Evolutionary conservation across 2,888 invertebrate genomes (phyloP).

Genomic region (Lamellibrachia satsuma): DNA sequence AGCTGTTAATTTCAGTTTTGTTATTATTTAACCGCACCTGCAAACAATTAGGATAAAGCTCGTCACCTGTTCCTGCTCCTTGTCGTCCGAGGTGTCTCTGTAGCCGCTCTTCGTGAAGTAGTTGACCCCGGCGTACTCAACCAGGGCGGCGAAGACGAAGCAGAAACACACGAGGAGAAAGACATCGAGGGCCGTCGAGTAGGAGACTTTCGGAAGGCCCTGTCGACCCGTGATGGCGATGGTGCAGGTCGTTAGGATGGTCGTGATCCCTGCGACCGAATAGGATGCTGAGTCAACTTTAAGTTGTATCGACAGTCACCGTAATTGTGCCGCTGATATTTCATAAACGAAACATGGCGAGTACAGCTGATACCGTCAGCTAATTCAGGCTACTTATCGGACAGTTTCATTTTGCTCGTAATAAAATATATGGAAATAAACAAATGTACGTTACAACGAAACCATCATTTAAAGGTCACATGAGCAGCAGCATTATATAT

Average conservation of each 20-base stretch:
- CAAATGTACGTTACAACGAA: too few species aligned
- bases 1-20: too few species aligned
- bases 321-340: too few species aligned
- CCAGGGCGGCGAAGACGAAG: constrained; percentile 50
- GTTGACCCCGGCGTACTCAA: constrained; percentile 49
- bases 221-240: constrained; percentile 44
- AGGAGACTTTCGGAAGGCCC: constrained; percentile 75
- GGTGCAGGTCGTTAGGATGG: constrained; percentile 46
- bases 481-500: too few species aligned
- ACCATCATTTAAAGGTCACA: too few species aligned
- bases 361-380: too few species aligned
- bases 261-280: constrained; percentile 70
- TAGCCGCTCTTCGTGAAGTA: constrained; percentile 46
- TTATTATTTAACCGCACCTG: too few species aligned
- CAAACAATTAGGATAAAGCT: neutral
- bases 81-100: neutral
- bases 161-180: constrained; percentile 48
- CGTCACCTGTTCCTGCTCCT: neutral
- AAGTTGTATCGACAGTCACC: too few species aligned
- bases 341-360: too few species aligned
- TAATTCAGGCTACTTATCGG: too few species aligned
- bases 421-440: too few species aligned
- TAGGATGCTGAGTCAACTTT: neutral
- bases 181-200: constrained; percentile 48
- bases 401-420: too few species aligned